phyloP scores from a whole-genome alignment of 23 tunicate genomes.

The Styela clava region DNA sequence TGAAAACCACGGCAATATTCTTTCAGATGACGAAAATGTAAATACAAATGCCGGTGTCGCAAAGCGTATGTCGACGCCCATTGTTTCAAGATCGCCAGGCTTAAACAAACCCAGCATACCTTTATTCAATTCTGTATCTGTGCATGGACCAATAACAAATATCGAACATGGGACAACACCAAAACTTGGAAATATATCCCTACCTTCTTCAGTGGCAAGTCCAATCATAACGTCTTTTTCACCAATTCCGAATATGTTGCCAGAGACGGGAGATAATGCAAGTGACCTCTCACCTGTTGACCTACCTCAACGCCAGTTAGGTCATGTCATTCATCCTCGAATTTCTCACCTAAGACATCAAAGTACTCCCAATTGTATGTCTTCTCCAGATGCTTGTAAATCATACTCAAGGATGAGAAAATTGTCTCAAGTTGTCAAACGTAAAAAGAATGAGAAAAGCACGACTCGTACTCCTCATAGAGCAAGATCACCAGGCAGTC shows the following conservation, averaged over 20 bases:
- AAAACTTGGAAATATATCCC: too few species aligned
- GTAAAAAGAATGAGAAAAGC: neutral
- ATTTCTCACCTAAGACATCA: neutral
- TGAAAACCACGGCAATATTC: neutral
- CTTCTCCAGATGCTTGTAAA: neutral
- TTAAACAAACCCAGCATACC: neutral
- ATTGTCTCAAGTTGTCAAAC: neutral
- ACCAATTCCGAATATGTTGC: neutral
- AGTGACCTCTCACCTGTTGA: neutral
- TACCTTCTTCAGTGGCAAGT: neutral
- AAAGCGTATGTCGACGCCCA: neutral
- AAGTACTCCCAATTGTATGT: neutral
- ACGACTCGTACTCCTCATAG: neutral
- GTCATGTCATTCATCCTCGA: neutral
- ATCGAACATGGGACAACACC: neutral
- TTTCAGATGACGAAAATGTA: conserved; percentile 11
- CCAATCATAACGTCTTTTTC: neutral
- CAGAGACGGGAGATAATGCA: neutral
- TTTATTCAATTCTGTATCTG: neutral
- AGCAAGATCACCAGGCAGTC: conserved; percentile 11
- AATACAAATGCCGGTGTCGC: neutral
- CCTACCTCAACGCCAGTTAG: neutral
- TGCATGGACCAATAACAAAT: neutral
- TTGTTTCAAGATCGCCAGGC: neutral
- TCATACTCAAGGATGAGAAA: neutral